Evolutionary conservation across 2,113 vertebrate genomes (phyloP).

Genomic region (Gobius niger): DNA sequence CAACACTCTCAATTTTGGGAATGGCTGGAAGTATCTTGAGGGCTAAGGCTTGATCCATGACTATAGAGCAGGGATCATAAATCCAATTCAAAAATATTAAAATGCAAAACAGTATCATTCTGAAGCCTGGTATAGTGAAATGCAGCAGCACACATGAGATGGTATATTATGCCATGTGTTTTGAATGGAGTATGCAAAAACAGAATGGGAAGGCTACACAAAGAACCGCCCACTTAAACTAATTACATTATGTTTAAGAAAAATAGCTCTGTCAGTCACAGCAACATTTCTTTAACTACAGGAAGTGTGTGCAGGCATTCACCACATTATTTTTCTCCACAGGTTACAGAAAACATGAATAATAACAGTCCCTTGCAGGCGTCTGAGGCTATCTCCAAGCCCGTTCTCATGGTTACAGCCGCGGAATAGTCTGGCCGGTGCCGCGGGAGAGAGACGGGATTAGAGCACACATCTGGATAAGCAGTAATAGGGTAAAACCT

Average conservation of each 20-base stretch:
- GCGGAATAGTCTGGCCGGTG: constrained; percentile 35
- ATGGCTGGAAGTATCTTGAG: no score
- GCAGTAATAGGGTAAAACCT: constrained; percentile 36
- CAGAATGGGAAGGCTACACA: constrained; percentile 26
- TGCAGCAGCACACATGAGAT: background rate
- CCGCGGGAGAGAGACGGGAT: constrained; percentile 39
- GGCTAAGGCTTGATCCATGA: background rate
- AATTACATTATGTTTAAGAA: constrained; percentile 49
- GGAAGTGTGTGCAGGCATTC: constrained; percentile 26
- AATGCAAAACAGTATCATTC: constrained; percentile 4
- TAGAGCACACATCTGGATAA: constrained; percentile 60
- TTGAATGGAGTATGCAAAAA: constrained; percentile 13
- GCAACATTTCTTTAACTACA: constrained; percentile 32
- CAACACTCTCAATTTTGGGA: no score
- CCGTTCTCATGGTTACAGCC: constrained; percentile 48
- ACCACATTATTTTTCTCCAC: constrained; percentile 40
- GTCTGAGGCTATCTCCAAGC: constrained; percentile 31
- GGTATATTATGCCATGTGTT: background rate
- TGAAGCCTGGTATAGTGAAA: background rate
- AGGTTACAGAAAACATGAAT: constrained; percentile 51
- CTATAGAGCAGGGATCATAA: constrained; percentile 32
- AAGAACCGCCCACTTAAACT: constrained; percentile 48
- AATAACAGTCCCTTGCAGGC: constrained; percentile 32
- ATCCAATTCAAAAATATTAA: no score
- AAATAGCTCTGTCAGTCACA: constrained; percentile 45